These are phyloP conservation scores for Chelonoidis abingdonii DNA, from an alignment of 2,113 vertebrate species.

Conservation along the genomic window DNA sequence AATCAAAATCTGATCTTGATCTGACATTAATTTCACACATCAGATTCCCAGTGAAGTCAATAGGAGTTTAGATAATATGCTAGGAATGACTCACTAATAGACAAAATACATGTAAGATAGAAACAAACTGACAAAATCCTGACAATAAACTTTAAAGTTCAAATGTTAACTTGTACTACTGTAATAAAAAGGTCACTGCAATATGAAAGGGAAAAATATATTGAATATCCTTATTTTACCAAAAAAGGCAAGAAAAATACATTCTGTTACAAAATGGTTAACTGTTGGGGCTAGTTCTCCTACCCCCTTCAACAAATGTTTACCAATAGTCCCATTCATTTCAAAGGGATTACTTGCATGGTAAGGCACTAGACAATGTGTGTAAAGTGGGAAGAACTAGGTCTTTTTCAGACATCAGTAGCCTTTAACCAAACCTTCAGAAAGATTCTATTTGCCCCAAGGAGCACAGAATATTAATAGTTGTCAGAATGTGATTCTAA, in stretches of 20 bases:
- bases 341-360: background rate
- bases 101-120: background rate
- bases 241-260: background rate
- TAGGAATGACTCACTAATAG: background rate
- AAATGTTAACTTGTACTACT: background rate
- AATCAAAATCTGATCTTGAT: background rate
- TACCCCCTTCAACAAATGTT: background rate
- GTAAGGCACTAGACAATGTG: background rate
- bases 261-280: background rate
- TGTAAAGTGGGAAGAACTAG: background rate
- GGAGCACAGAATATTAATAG: background rate
- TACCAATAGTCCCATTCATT: background rate
- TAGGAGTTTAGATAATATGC: background rate
- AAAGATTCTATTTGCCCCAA: background rate
- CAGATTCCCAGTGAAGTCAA: background rate
- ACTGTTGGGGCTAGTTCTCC: background rate
- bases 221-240: background rate
- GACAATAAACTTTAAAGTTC: background rate
- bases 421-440: background rate
- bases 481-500: background rate
- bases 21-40: background rate
- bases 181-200: background rate
- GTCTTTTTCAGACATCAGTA: background rate
- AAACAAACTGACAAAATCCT: background rate
- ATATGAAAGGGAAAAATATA: background rate